These are phyloP conservation scores for Eubasilissa splendida DNA, from an alignment of 2,888 invertebrate genomes.

Conservation along the genomic window DNA sequence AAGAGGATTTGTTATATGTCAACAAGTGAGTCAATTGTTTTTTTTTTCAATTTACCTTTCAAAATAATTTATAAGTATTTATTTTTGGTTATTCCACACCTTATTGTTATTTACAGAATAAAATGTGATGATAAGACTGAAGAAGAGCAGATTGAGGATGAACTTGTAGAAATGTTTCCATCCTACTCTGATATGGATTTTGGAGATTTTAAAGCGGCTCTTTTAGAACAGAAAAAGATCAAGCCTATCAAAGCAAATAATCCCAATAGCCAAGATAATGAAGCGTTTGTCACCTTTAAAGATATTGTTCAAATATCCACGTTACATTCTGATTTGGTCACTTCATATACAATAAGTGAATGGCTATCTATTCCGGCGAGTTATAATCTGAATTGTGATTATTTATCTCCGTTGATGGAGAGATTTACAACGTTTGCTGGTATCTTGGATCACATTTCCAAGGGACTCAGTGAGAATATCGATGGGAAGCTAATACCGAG, in stretches of 20 bases:
- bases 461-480: constrained; percentile 71
- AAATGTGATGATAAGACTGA: constrained; percentile 80
- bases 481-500: constrained; percentile 73
- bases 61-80: no score
- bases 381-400: constrained; percentile 62
- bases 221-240: constrained; percentile 66
- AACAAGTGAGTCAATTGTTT: constrained; percentile 72
- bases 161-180: constrained; percentile 81
- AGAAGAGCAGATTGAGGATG: constrained; percentile 76
- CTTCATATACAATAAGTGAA: constrained; percentile 73
- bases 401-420: constrained; percentile 72
- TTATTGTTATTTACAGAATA: constrained; percentile 65
- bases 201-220: constrained; percentile 75
- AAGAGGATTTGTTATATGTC: constrained; percentile 84
- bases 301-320: constrained; percentile 75
- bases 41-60: constrained; percentile 1
- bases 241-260: constrained; percentile 54
- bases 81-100: no score
- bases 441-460: constrained; percentile 70
- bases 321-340: constrained; percentile 76
- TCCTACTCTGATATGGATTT: constrained; percentile 80
- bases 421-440: constrained; percentile 75
- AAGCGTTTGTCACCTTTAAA: constrained; percentile 67
- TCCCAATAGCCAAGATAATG: constrained; percentile 60
- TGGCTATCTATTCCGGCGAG: constrained; percentile 73